A percentile compares a stretch with the other conserved stretches of the same genome.
Evolutionary conservation across 2,888 invertebrate genomes (phyloP).

Genomic region (Ernsta delagoae): DNA sequence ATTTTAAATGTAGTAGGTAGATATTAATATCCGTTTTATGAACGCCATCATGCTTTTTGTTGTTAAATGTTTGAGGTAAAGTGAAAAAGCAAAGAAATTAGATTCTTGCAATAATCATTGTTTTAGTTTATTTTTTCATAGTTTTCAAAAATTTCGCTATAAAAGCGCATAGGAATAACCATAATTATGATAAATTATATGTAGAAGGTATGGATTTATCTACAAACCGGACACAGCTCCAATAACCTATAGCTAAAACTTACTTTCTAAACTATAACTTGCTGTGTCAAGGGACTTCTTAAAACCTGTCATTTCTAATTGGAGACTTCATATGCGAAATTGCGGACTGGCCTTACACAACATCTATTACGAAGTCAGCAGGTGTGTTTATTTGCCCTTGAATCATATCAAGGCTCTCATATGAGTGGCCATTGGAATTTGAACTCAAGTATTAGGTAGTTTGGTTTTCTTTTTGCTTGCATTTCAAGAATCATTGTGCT

Average conservation of each 20-base stretch:
- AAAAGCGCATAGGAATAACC: no score
- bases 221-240: background rate
- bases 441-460: background rate
- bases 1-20: no score
- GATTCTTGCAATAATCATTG: no score
- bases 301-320: background rate
- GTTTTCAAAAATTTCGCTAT: no score
- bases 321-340: slow-evolving; percentile 10
- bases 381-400: slow-evolving; percentile 41
- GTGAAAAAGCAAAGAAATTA: no score
- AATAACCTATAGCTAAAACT: background rate
- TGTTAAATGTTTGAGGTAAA: no score
- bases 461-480: slow-evolving; percentile 23
- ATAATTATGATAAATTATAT: no score
- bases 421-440: slow-evolving; percentile 24
- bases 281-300: slow-evolving; percentile 14
- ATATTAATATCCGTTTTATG: no score
- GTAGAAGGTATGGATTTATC: background rate
- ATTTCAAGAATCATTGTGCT: slow-evolving; percentile 82
- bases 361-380: slow-evolving; percentile 39
- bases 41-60: no score
- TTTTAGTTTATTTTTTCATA: no score
- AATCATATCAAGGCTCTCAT: slow-evolving; percentile 35
- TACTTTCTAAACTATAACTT: background rate
- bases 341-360: slow-evolving; percentile 38